Evolutionary conservation across 1,140 invertebrate genomes (phyloP).

Genomic region (Panagrolaimus sp.): DNA sequence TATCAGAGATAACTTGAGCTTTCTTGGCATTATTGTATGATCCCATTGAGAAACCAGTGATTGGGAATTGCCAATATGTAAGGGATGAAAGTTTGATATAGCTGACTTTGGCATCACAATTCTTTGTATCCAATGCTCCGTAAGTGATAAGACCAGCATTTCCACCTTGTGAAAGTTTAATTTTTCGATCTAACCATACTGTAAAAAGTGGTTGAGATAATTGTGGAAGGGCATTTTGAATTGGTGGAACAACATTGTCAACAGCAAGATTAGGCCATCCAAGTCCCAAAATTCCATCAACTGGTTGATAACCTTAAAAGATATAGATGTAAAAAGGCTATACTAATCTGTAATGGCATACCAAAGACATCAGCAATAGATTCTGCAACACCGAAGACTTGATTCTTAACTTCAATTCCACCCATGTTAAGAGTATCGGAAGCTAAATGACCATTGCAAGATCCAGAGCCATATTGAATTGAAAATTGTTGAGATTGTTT

Average conservation of each 20-base stretch:
- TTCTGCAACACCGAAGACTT: slow-evolving; percentile 39
- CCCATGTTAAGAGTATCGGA: slow-evolving; percentile 30
- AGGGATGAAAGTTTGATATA: slow-evolving; percentile 37
- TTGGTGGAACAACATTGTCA: slow-evolving; percentile 42
- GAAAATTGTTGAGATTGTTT: slow-evolving; percentile 27
- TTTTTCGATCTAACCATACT: slow-evolving; percentile 43
- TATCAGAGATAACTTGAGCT: slow-evolving; percentile 43
- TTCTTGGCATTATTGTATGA: slow-evolving; percentile 28
- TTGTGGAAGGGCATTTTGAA: slow-evolving; percentile 42
- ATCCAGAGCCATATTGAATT: slow-evolving; percentile 42
- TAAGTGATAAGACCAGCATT: slow-evolving; percentile 45
- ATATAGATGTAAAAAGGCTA: no score
- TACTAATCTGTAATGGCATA: no score
- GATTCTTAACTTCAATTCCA: slow-evolving; percentile 29
- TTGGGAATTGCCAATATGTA: slow-evolving; percentile 47
- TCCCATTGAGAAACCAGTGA: slow-evolving; percentile 33
- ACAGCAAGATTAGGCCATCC: slow-evolving; percentile 45
- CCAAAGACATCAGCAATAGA: slow-evolving; percentile 40
- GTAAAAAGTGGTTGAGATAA: slow-evolving; percentile 38
- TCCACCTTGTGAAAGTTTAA: slow-evolving; percentile 26
- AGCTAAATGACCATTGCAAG: slow-evolving; percentile 29
- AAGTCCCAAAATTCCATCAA: slow-evolving; percentile 47
- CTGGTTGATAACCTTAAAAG: slow-evolving; percentile 30
- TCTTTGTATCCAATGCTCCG: slow-evolving; percentile 38
- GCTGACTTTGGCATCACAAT: slow-evolving; percentile 37